Evolutionary conservation across 2,888 invertebrate genomes (phyloP), one percentile per base, ranked within the genome.

Genomic region (Tipula unca): DNA sequence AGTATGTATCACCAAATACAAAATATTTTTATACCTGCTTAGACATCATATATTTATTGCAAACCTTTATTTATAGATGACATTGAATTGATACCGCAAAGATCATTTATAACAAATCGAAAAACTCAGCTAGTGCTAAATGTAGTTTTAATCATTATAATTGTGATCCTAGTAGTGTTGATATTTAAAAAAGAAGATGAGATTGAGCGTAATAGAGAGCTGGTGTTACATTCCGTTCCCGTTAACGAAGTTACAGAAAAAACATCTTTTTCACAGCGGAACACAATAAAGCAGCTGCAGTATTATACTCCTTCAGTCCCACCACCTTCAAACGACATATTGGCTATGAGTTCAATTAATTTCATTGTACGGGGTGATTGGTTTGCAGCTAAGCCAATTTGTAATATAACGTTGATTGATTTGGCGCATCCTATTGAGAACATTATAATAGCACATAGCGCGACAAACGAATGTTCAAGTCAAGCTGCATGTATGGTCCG

Each of bases 401-500:
- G 36, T 84, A 25, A 35, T 36, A 10, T 17, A 36, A 20, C 35
- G 1, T 3, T 13, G 8, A 25, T 29, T 6, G 29, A 17, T 35
- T 84, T 84, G 35, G 2, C 4, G n/a, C 48, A 14, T n/a, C 35
- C 84, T 17, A 25, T 84, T 8, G 35, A 36, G 4, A 17, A 8
- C 25, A 14, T 84, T 17, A 36, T 84, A 20, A 36, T 84, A 13
- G 35, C 84, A 3, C 84, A 84, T 8, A 84, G 36, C 1, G 84
- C 25, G 1, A 84, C 84, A 3, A 14, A 36, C 20, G 36, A 84
- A 8, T 84, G 84, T 20, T 13, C 25, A 8, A 91, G 91, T 54
- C 90, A 93, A 92, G 93, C 93, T 0, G 90, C 92, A 86, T 94
- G 94, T 87, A 92, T 93, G 1, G 91, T 92, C 10, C 91, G 92